Conservation (phyloP, 2,797 vertebrate genomes). For the Thalassophryne amazonica region DNA sequence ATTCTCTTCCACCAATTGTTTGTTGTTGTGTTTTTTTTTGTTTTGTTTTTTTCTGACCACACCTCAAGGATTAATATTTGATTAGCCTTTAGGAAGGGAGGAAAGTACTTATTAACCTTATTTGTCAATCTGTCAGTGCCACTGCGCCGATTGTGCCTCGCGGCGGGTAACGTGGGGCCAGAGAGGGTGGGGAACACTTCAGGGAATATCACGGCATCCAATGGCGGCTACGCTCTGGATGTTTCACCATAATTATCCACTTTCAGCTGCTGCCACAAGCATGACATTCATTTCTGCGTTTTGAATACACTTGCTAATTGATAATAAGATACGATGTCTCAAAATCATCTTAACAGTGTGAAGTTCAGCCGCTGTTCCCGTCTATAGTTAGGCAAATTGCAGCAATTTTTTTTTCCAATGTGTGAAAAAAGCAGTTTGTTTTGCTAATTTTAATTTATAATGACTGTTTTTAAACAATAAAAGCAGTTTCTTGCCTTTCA, state of each 20-base stretch:
- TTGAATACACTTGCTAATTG: slow-evolving; percentile 69
- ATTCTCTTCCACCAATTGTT: slow-evolving; percentile 88
- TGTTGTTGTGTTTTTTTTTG: slow-evolving; percentile 83
- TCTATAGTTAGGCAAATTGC: slow-evolving; percentile 55
- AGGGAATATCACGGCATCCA: slow-evolving; percentile 77
- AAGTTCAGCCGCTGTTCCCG: slow-evolving; percentile 40
- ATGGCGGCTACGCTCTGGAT: slow-evolving; percentile 71
- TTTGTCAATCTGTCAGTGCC: slow-evolving; percentile 94
- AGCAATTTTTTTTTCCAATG: slow-evolving; percentile 34
- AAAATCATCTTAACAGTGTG: slow-evolving; percentile 46
- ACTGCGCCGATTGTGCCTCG: slow-evolving; percentile 76
- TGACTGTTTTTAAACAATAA: slow-evolving; percentile 70
- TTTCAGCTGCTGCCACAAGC: slow-evolving; percentile 64
- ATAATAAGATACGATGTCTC: slow-evolving; percentile 52
- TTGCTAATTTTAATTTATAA: slow-evolving; percentile 59
- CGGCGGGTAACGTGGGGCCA: slow-evolving; percentile 53
- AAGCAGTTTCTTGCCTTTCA: slow-evolving; percentile 55
- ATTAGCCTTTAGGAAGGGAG: slow-evolving; percentile 98
- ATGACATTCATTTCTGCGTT: slow-evolving; percentile 63
- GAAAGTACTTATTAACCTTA: slow-evolving; percentile 98
- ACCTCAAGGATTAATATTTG: slow-evolving; percentile 99
- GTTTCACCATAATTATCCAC: slow-evolving; percentile 80
- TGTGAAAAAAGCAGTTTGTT: slow-evolving; percentile 30
- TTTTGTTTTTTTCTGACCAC: slow-evolving; percentile 91
- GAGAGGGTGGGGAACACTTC: slow-evolving; percentile 55